Evolutionary conservation across 2,797 vertebrate genomes (phyloP).

Genomic region (Spondyliosoma cantharus): DNA sequence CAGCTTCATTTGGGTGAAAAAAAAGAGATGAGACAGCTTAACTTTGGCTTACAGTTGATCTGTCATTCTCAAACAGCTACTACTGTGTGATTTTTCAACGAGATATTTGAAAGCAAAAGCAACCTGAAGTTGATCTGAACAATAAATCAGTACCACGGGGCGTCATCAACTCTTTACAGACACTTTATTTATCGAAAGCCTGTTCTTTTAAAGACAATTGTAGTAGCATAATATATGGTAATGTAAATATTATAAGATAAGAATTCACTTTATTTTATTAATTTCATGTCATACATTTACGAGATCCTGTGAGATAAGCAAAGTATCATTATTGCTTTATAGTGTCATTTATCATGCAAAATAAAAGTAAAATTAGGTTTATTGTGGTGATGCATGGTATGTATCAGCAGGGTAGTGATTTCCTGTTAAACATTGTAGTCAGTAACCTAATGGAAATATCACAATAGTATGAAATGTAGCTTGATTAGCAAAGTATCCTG

Average conservation of each 20-base stretch:
- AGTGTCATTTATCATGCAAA: not conserved
- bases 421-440: too few relatives aligned
- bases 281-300: not conserved
- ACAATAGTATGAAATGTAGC: too few relatives aligned
- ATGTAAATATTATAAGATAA: not conserved
- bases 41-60: constrained; percentile 67
- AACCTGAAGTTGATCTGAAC: not conserved
- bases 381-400: too few relatives aligned
- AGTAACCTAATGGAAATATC: too few relatives aligned
- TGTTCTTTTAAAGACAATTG: not conserved
- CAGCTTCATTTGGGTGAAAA: constrained; percentile 69
- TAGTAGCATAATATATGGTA: not conserved
- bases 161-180: not conserved
- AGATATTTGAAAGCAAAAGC: not conserved
- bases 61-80: constrained; percentile 48
- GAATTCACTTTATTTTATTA: too few relatives aligned
- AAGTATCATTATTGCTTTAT: not conserved
- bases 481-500: too few relatives aligned
- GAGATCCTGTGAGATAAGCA: not conserved
- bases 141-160: not conserved
- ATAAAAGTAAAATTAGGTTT: not conserved
- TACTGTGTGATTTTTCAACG: constrained; percentile 35
- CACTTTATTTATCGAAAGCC: not conserved
- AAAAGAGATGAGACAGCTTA: constrained; percentile 67
- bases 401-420: too few relatives aligned